These are phyloP conservation scores for Taenaris catops DNA, from an alignment of 2,888 invertebrate genomes.

Conservation along the genomic window DNA sequence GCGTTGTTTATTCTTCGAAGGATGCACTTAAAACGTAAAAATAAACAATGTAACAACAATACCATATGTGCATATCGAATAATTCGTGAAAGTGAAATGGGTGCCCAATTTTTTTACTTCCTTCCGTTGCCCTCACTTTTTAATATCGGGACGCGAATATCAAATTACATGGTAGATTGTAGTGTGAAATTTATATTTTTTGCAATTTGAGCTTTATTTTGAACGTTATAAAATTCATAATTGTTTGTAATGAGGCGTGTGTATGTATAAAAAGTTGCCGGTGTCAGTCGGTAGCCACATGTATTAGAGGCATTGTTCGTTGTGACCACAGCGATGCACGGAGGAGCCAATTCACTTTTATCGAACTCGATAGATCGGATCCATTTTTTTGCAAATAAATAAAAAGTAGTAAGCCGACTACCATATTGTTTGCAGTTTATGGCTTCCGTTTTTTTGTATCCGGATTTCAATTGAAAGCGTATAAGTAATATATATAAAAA, in stretches of 20 bases:
- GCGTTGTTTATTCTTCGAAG: too few relatives aligned
- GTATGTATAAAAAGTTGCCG: constrained; percentile 30
- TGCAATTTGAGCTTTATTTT: constrained; percentile 23
- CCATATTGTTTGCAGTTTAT: constrained; percentile 65
- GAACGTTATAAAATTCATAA: constrained; percentile 28
- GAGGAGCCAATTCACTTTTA: constrained; percentile 45
- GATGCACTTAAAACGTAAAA: constrained; percentile 6
- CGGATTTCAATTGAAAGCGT: constrained; percentile 37
- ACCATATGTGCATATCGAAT: constrained; percentile 57
- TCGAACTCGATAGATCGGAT: constrained; percentile 57
- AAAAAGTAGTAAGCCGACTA: constrained; percentile 45
- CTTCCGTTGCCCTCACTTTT: constrained; percentile 75
- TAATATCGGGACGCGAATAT: constrained; percentile 69
- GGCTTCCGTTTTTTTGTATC: constrained; percentile 58
- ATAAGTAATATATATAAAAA: too few relatives aligned
- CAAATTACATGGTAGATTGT: constrained; percentile 54
- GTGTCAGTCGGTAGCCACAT: constrained; percentile 74
- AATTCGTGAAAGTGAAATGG: constrained; percentile 68
- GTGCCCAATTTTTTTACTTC: constrained; percentile 70
- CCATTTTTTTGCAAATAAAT: constrained; percentile 40
- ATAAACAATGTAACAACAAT: constrained; percentile 21
- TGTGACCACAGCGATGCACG: constrained; percentile 52
- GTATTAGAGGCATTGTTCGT: constrained; percentile 60
- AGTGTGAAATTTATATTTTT: constrained; percentile 8
- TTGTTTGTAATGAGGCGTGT: constrained; percentile 17